Percentiles rank a stretch among this genome's conserved stretches.
Evolutionary conservation across 2,888 invertebrate species (phyloP).

Genomic region (Nysson spinosus): DNA sequence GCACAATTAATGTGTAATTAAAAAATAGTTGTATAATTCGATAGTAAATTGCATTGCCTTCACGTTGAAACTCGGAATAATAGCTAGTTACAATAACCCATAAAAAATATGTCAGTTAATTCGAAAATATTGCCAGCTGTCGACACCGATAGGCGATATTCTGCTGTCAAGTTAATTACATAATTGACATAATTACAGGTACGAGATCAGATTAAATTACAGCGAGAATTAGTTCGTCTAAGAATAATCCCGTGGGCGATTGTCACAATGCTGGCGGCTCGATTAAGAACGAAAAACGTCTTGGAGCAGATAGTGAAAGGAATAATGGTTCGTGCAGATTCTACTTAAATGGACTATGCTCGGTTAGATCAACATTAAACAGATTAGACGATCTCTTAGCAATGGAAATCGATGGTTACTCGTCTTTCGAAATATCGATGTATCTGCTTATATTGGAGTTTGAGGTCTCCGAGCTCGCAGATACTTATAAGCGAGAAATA

Average conservation of each 20-base stretch:
- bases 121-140: too few species aligned
- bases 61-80: too few species aligned
- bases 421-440: slow-evolving; percentile 6
- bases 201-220: not conserved
- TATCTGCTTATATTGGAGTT: not conserved
- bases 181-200: slow-evolving; percentile 5
- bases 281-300: not conserved
- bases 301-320: slow-evolving; percentile 38
- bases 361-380: slow-evolving; percentile 51
- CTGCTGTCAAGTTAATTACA: too few species aligned
- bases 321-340: slow-evolving; percentile 9
- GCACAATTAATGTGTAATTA: too few species aligned
- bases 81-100: too few species aligned
- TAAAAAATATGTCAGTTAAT: too few species aligned
- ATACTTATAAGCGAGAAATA: too few species aligned
- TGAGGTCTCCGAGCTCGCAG: too few species aligned
- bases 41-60: too few species aligned
- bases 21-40: too few species aligned
- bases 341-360: too few species aligned
- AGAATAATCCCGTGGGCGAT: not conserved
- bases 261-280: not conserved
- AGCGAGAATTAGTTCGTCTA: not conserved
- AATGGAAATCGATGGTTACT: slow-evolving; percentile 8
- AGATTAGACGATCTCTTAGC: slow-evolving; percentile 50
- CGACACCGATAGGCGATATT: too few species aligned